phyloP scores from a whole-genome alignment of 1,140 invertebrate species.

The honey bee (Apis mellifera) region DNA sequence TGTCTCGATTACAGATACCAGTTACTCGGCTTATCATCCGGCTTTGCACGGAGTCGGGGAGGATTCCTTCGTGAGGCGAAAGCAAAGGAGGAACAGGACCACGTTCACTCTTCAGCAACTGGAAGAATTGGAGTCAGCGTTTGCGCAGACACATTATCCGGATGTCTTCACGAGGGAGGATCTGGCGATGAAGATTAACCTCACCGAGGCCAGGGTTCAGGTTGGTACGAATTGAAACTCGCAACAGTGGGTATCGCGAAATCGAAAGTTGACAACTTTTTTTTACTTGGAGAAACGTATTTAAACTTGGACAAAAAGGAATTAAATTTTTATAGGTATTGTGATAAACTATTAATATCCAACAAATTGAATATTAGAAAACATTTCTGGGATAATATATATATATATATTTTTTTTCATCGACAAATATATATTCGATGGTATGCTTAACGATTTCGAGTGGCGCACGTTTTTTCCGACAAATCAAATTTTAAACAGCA shows the following conservation, averaged over 20 bases:
- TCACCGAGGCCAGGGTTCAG: conserved; percentile 98
- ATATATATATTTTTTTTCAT: too few species aligned
- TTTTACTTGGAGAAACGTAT: too few species aligned
- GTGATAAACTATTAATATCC: too few species aligned
- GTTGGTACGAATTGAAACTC: conserved; percentile 80
- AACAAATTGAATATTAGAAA: too few species aligned
- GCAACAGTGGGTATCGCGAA: too few species aligned
- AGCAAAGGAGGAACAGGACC: conserved; percentile 96
- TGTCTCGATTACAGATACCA: conserved; percentile 86
- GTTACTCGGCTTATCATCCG: conserved; percentile 92
- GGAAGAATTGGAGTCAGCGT: conserved; percentile 98
- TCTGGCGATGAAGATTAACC: conserved; percentile 98
- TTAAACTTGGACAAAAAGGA: too few species aligned
- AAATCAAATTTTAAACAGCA: conserved; percentile 2
- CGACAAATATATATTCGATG: too few species aligned
- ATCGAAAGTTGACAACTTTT: too few species aligned
- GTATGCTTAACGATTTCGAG: background rate
- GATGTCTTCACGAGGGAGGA: conserved; percentile 99
- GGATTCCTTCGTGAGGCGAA: conserved; percentile 97
- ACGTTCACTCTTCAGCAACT: conserved; percentile 98
- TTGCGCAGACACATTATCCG: conserved; percentile 98
- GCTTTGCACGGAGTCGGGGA: conserved; percentile 91
- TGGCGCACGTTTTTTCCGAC: background rate
- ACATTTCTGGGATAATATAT: too few species aligned
- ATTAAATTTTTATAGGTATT: too few species aligned